These are phyloP conservation scores for Mus pahari DNA, from an alignment of 2,113 vertebrate species.

Conservation along the genomic window DNA sequence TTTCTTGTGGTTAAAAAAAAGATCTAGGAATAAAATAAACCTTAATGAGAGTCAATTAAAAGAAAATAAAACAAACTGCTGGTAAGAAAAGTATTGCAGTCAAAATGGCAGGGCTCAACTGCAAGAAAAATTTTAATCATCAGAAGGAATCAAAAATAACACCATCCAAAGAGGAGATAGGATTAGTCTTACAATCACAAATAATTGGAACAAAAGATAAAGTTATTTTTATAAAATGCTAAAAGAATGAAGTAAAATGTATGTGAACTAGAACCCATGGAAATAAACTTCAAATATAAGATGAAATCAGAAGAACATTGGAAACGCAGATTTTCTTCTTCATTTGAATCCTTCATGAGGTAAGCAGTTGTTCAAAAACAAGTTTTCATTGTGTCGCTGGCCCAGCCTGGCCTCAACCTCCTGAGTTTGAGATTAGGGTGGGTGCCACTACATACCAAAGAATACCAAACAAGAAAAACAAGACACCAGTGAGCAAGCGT, in stretches of 20 bases:
- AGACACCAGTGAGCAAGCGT: not conserved
- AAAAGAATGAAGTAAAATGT: not conserved
- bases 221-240: not conserved
- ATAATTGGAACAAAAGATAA: not conserved
- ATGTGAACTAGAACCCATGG: not conserved
- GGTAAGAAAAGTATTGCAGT: not conserved
- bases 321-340: not conserved
- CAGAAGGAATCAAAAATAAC: not conserved
- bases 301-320: not conserved
- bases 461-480: not conserved
- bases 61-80: not conserved
- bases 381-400: not conserved
- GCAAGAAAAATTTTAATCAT: too few species aligned
- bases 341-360: constrained; percentile 17
- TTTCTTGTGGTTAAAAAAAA: not conserved
- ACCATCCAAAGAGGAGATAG: not conserved
- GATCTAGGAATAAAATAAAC: not conserved
- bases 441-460: not conserved
- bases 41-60: not conserved
- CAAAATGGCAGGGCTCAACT: not conserved
- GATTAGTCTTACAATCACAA: not conserved
- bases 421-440: not conserved
- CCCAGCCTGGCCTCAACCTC: too few species aligned
- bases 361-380: not conserved
- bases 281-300: not conserved